A percentile compares a stretch with the other conserved stretches of the same genome.
Evolutionary conservation across 2,797 vertebrate genomes (phyloP).

Genomic region (Oreortyx pictus): DNA sequence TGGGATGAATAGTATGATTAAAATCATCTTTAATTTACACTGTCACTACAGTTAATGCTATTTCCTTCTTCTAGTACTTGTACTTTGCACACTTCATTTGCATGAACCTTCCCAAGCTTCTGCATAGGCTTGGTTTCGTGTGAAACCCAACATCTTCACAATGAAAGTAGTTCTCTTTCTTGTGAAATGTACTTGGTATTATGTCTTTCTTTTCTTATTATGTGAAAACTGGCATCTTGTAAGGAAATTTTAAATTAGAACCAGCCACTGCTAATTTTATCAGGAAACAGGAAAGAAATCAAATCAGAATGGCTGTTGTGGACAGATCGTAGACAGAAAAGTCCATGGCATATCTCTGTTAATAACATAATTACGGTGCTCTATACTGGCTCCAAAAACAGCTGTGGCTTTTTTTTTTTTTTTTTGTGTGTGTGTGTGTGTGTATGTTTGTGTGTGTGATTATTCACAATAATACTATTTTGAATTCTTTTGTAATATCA

Average conservation of each 20-base stretch:
- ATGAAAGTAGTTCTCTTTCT: not conserved
- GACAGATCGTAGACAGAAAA: not conserved
- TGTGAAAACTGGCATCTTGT: not conserved
- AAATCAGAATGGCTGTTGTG: not conserved
- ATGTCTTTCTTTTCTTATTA: not conserved
- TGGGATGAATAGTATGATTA: not conserved
- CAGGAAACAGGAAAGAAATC: not conserved
- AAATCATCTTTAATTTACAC: not conserved
- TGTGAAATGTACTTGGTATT: not conserved
- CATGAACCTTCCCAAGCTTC: not conserved
- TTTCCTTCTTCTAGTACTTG: not conserved
- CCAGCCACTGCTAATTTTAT: constrained; percentile 3
- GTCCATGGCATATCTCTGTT: not conserved
- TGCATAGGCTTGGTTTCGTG: not conserved
- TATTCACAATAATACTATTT: not conserved
- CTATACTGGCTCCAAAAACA: not conserved
- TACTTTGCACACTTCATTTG: not conserved
- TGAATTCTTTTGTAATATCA: not conserved
- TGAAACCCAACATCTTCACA: not conserved
- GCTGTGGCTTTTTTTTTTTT: not conserved
- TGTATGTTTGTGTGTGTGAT: not conserved
- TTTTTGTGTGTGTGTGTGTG: not conserved
- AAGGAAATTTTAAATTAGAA: not conserved
- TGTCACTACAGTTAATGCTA: not conserved
- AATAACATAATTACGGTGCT: not conserved